Percentiles rank a stretch among this genome's conserved stretches.
Conservation (phyloP, 2,797 vertebrate species). For the Tapera naevia region DNA sequence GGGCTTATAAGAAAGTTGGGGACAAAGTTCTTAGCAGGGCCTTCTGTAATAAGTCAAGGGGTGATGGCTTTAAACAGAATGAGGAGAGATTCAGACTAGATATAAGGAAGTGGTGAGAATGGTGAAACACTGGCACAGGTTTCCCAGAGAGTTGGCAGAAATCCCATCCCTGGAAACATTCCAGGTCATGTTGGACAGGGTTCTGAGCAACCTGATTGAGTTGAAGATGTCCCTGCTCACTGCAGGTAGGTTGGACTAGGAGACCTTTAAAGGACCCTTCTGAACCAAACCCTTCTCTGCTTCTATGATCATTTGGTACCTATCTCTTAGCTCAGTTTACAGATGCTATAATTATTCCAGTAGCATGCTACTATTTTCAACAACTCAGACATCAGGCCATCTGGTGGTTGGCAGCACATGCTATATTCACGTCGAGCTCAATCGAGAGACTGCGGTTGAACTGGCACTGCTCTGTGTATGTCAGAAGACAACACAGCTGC, state of each 20-base stretch:
- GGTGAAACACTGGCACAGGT: too few relatives aligned
- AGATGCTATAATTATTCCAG: slow-evolving; percentile 51
- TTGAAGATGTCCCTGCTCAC: too few relatives aligned
- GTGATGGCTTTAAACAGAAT: background rate
- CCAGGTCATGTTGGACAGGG: too few relatives aligned
- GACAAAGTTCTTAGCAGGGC: too few relatives aligned
- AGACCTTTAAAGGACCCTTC: too few relatives aligned
- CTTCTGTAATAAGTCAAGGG: background rate
- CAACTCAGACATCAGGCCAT: background rate
- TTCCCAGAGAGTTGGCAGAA: too few relatives aligned
- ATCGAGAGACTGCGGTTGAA: background rate
- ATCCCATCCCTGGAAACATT: too few relatives aligned
- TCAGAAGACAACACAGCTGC: background rate
- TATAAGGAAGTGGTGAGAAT: background rate
- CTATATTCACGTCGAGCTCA: background rate
- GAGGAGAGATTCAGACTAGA: background rate
- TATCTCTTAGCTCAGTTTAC: background rate
- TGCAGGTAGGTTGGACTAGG: too few relatives aligned
- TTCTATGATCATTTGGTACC: background rate
- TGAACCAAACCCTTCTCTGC: too few relatives aligned
- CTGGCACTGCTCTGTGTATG: background rate
- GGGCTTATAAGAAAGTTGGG: too few relatives aligned
- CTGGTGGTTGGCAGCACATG: background rate
- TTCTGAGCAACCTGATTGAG: too few relatives aligned
- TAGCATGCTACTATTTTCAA: slow-evolving; percentile 49